Base-by-base conservation (phyloP, 2,888 invertebrate genomes). In the Octonoba sinensis region DNA sequence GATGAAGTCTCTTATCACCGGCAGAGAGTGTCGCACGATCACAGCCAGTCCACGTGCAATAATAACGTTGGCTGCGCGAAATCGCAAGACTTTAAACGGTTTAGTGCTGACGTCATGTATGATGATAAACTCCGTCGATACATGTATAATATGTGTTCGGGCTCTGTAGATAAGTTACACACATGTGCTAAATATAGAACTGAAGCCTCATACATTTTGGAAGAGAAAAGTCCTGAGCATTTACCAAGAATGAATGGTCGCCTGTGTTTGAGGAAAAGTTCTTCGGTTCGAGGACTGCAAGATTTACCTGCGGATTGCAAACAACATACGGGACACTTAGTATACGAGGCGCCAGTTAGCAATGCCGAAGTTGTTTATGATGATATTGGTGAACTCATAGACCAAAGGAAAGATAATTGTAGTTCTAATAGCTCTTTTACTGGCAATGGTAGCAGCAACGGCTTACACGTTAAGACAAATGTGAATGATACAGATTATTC, bases 341-440 rank as follows among this genome's bases (percentile, higher is more conserved):
- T 87, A 56, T 87, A 88, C 72, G 91, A 91, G 86, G 91, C 91
- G 3, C 91, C 91, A 65, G 92, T 93, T 84, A 92, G 93, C 82
- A 93, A 93, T 22, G 87, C 87, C 16, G 95, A 93, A 88, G 93
- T 94, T 66, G 95, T 94, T 70, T 95, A 96, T 87, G 95, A 96
- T 87, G 95, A 95, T 88, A 93, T 93, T 83, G 93, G 93, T 85
- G 95, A 95, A 62, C 82, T 84, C 64, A 74, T 76, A 22, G 84
- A 82, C 49, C 75, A 74, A 22, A 74, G 57, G 49, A 83, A 74
- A 24, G 79, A 77, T 13, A 82, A 77, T 57, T 57, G 81, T 22
- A 47, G 36, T 16, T 27, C 60, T 59, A 51, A 51, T 66, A 57
- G 51, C 57, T 72, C 71, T 24, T 79, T 51, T 22, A 46, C 66